Evolutionary conservation across 2,797 vertebrate species (phyloP), one percentile per base, ranked within the genome.

Genomic region (Delichon dasypus): DNA sequence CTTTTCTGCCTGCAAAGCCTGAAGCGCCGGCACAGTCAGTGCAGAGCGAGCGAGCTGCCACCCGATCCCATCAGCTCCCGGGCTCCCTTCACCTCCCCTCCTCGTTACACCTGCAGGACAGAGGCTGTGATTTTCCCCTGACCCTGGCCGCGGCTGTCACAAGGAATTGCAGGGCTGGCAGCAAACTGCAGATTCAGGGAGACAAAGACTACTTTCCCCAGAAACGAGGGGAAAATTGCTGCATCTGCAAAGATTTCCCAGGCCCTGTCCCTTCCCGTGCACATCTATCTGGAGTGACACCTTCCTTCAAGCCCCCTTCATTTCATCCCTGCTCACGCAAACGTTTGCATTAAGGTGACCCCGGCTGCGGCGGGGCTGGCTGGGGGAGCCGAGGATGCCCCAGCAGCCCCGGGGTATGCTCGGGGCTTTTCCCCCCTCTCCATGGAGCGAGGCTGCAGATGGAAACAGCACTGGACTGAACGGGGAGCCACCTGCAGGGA

Each of bases 161-260:
- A 90, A 94, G 89, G 95, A 93, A 96, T 91, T 78, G 90, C 91
- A 83, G 90, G 55, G 81, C 90, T 88, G 90, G 80, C 87, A 78
- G 85, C 85, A 58, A 76, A 77, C 78, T 73, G 92, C 89, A 72
- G 88, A 95, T 96, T 95, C 62, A 21, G 74, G 86, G 87, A 94
- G 89, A 96, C 95, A 90, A 95, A 94, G 93, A 80, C 61, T 62
- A 82, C 95, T 87, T 89, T 85, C 87, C 74, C 65, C 88, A 51
- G 92, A 81, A 84, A 58, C 14, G 57, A 74, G 65, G 80, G 47
- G 82, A 94, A 95, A 95, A 97, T 89, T 94, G 96, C 95, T 91
- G 95, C 90, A 85, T 95, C 94, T 95, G 97, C 96, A 97, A 93
- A 95, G 92, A 91, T 94, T 92, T 75, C 72, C 85, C 91, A 11